A percentile compares a stretch with the other conserved stretches of the same genome.
Evolutionary conservation across 2,888 invertebrate genomes (phyloP).

Genomic region (Dastarcus helophoroides): DNA sequence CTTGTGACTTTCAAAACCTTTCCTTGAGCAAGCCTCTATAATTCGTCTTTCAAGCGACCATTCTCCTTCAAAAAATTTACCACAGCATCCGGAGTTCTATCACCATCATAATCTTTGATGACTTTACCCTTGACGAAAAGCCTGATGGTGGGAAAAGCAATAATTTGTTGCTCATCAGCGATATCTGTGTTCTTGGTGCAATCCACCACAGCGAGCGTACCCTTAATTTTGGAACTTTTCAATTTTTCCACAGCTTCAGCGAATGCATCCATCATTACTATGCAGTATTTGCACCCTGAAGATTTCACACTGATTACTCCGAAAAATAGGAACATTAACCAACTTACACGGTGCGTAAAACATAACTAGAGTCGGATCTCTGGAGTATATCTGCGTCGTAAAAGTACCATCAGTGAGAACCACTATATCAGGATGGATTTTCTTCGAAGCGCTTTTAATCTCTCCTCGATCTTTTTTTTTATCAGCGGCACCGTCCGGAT

Average conservation of each 20-base stretch:
- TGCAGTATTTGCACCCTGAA: background rate
- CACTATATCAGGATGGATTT: slow-evolving; percentile 11
- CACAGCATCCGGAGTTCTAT: slow-evolving; percentile 45
- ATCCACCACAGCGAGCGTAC: slow-evolving; percentile 50
- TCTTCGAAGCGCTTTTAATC: slow-evolving; percentile 34
- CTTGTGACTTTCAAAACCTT: no score
- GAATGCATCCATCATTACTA: slow-evolving; percentile 11
- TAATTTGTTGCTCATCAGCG: slow-evolving; percentile 47
- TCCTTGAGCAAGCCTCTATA: slow-evolving; percentile 18
- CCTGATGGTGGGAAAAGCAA: slow-evolving; percentile 58
- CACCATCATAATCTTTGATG: slow-evolving; percentile 46
- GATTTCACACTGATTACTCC: background rate
- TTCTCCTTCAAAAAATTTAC: slow-evolving; percentile 38
- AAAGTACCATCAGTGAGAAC: slow-evolving; percentile 50
- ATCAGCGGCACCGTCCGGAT: slow-evolving; percentile 33
- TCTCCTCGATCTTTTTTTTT: slow-evolving; percentile 30
- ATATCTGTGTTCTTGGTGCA: slow-evolving; percentile 50
- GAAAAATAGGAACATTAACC: slow-evolving; percentile 2
- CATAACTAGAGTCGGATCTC: slow-evolving; percentile 58
- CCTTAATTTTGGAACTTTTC: slow-evolving; percentile 40
- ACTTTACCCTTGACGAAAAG: slow-evolving; percentile 44
- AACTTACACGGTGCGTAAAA: slow-evolving; percentile 64
- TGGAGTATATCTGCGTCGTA: slow-evolving; percentile 43
- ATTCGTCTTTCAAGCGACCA: slow-evolving; percentile 21
- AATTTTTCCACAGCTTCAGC: slow-evolving; percentile 63